Percentiles rank a stretch among this genome's conserved stretches.
Conservation (phyloP, 2,797 vertebrate species). For the Staurois parvus region DNA sequence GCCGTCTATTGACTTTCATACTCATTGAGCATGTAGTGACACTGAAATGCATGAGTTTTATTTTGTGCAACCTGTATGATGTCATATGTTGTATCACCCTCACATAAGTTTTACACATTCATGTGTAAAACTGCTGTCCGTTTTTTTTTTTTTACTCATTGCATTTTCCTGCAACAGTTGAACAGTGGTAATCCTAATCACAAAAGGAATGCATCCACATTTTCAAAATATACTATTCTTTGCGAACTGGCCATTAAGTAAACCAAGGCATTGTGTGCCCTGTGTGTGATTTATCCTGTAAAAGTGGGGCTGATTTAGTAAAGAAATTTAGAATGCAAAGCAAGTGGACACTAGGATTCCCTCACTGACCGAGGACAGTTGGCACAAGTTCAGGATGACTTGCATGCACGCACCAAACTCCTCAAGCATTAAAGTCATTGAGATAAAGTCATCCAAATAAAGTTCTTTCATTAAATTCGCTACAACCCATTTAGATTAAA, state of each 20-base stretch:
- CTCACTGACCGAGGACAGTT: too few relatives aligned
- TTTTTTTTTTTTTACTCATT: background rate
- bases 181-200: background rate
- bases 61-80: constrained; percentile 3
- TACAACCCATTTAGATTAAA: too few relatives aligned
- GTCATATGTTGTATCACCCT: background rate
- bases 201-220: background rate
- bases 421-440: too few relatives aligned
- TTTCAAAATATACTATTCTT: background rate
- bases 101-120: constrained; percentile 8
- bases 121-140: constrained; percentile 8
- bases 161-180: background rate
- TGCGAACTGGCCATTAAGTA: background rate
- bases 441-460: too few relatives aligned
- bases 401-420: too few relatives aligned
- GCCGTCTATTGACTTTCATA: background rate
- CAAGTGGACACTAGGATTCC: background rate
- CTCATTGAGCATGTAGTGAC: constrained; percentile 32
- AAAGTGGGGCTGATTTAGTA: too few relatives aligned
- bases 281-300: too few relatives aligned
- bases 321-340: background rate
- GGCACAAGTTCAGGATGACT: too few relatives aligned
- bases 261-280: background rate
- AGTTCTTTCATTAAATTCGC: too few relatives aligned
- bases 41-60: constrained; percentile 28